These are phyloP conservation scores for Lophotis ruficrista DNA, from an alignment of 2,113 vertebrate genomes.

Conservation along the genomic window DNA sequence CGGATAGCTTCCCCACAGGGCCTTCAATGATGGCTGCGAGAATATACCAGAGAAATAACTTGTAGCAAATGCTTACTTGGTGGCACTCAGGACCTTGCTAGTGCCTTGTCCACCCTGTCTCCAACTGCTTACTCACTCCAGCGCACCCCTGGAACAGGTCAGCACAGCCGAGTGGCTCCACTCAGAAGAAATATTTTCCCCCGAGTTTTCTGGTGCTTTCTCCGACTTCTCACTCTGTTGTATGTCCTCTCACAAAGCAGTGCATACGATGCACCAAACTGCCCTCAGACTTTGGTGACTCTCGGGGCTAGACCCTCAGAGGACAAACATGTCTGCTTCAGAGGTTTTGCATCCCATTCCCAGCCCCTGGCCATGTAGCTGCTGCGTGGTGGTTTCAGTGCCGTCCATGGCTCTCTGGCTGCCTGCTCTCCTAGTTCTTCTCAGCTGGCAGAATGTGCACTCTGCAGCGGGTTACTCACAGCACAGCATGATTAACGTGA, in stretches of 20 bases:
- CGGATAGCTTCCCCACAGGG: background rate
- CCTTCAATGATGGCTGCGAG: background rate
- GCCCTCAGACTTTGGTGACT: background rate
- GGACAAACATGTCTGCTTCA: background rate
- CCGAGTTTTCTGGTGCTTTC: background rate
- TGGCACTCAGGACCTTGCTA: background rate
- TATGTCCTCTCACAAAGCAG: background rate
- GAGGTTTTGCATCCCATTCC: background rate
- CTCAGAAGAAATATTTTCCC: background rate
- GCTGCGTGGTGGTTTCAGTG: accelerated
- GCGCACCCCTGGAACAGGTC: accelerated
- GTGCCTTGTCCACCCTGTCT: background rate
- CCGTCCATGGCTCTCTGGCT: background rate
- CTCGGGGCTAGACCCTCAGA: background rate
- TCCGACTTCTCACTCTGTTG: background rate
- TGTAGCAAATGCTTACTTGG: background rate
- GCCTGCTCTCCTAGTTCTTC: background rate
- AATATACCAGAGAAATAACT: background rate
- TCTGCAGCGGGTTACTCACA: background rate
- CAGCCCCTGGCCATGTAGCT: accelerated
- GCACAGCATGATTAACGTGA: background rate
- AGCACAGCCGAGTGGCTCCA: background rate
- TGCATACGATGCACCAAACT: background rate
- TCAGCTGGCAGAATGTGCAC: background rate
- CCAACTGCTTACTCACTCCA: background rate